These are phyloP conservation scores for Gerris lacustris DNA, from an alignment of 2,888 invertebrate genomes.

Conservation along the genomic window DNA sequence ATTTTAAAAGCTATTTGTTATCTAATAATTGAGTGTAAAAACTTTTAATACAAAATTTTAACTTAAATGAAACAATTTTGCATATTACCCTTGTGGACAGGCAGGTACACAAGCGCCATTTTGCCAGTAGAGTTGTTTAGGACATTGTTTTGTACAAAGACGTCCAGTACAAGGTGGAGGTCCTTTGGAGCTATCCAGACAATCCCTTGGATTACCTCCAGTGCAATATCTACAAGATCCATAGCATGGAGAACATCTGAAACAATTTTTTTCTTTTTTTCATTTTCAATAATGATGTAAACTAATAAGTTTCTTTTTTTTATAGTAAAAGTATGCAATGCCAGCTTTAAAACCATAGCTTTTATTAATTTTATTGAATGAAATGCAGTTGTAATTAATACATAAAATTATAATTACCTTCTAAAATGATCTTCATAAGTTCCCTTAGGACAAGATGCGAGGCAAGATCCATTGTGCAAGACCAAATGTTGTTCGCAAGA, in stretches of 20 bases:
- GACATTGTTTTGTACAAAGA: conserved; percentile 17
- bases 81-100: conserved; percentile 20
- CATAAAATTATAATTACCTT: not conserved
- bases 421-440: conserved; percentile 19
- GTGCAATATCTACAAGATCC: conserved; percentile 21
- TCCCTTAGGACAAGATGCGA: conserved; percentile 23
- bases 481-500: conserved; percentile 25
- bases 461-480: conserved; percentile 23
- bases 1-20: too few species aligned
- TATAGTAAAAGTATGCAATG: too few species aligned
- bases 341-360: too few species aligned
- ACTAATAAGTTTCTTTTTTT: too few species aligned
- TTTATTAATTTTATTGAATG: not conserved
- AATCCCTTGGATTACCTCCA: conserved; percentile 19
- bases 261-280: too few species aligned
- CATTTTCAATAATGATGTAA: too few species aligned
- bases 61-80: too few species aligned
- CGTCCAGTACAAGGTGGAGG: conserved; percentile 7
- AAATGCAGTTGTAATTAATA: not conserved
- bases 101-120: conserved; percentile 22
- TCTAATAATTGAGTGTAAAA: too few species aligned
- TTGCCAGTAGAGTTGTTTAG: conserved; percentile 19
- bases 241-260: conserved; percentile 22
- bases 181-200: conserved; percentile 15
- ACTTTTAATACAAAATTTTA: too few species aligned